Evolutionary conservation across 2,113 vertebrate genomes (phyloP).

Genomic region (Caloenas nicobarica): DNA sequence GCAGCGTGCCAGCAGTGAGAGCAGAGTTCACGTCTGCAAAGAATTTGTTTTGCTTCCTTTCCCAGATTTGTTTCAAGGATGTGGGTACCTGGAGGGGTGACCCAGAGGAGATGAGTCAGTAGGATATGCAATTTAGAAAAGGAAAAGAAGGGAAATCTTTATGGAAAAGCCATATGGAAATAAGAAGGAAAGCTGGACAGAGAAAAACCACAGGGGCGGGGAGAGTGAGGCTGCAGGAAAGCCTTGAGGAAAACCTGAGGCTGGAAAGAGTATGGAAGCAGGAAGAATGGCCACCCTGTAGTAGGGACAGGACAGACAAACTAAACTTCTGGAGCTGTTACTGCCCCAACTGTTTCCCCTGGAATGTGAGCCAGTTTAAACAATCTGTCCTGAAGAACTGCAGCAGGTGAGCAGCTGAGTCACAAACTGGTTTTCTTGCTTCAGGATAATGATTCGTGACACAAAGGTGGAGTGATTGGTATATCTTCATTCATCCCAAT

Average conservation of each 20-base stretch:
- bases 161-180: neutral
- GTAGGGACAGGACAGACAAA: neutral
- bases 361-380: neutral
- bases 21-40: fast-evolving
- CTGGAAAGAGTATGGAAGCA: neutral
- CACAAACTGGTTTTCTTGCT: neutral
- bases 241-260: neutral
- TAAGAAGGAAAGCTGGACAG: neutral
- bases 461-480: neutral
- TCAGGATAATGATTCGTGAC: neutral
- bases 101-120: neutral
- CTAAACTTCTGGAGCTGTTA: neutral
- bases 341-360: neutral
- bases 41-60: neutral
- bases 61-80: neutral
- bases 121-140: neutral
- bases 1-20: neutral
- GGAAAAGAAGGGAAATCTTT: neutral
- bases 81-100: neutral
- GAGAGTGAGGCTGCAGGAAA: neutral
- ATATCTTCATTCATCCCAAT: neutral
- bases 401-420: neutral
- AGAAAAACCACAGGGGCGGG: neutral
- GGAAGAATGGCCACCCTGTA: neutral
- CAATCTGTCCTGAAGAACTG: neutral